These are phyloP conservation scores for Cryptoblepharus egeriae DNA, from an alignment of 2,797 vertebrate genomes.

Conservation along the genomic window DNA sequence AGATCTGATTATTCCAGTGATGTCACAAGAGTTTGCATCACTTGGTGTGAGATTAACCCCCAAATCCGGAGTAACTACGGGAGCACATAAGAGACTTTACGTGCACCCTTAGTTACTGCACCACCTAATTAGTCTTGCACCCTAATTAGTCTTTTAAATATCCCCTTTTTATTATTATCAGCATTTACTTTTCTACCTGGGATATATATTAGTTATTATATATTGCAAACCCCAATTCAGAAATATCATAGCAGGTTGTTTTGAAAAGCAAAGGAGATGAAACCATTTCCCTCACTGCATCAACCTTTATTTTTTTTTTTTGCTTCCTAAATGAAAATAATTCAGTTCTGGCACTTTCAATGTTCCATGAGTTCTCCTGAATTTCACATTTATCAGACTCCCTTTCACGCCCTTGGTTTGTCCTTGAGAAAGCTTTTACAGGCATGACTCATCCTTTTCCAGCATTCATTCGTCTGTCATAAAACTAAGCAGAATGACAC, in stretches of 20 bases:
- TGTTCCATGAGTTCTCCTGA: not conserved
- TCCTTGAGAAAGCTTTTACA: constrained; percentile 66
- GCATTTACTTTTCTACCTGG: no score
- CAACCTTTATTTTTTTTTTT: not conserved
- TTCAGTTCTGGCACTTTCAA: not conserved
- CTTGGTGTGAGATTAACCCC: no score
- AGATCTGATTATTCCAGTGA: no score
- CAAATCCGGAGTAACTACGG: no score
- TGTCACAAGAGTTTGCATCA: no score
- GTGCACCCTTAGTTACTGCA: no score
- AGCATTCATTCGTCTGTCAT: constrained; percentile 31
- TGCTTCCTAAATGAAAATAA: rapidly evolving
- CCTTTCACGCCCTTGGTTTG: constrained; percentile 62
- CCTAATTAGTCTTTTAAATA: no score
- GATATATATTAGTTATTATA: not conserved
- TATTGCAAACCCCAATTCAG: not conserved
- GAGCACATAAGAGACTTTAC: not conserved
- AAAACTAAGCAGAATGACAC: constrained; percentile 30
- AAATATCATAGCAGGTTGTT: not conserved
- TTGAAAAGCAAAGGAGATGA: not conserved
- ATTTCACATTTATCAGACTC: not conserved
- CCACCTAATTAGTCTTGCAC: no score
- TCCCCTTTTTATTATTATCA: no score
- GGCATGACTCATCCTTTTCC: constrained; percentile 56
- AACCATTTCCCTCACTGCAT: constrained; percentile 3